phyloP scores from a whole-genome alignment of 2,113 vertebrate species.

The Macheiramphus alcinus region DNA sequence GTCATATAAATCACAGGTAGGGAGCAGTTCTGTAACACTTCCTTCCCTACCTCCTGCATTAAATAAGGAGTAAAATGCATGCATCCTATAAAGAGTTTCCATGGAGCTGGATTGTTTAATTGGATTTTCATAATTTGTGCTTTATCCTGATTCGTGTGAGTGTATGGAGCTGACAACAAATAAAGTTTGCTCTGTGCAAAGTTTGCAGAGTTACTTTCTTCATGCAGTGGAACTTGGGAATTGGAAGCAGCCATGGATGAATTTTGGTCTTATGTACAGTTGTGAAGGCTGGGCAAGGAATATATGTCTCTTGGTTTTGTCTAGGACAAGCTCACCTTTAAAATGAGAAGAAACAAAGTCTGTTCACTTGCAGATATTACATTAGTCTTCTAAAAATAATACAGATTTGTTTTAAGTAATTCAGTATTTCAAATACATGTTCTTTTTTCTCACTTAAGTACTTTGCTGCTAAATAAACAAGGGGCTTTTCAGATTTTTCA shows the following conservation, averaged over 20 bases:
- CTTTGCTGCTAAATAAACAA: neutral
- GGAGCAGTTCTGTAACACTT: neutral
- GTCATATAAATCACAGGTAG: neutral
- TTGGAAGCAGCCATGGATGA: neutral
- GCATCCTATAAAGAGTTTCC: neutral
- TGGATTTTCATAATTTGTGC: neutral
- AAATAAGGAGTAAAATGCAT: neutral
- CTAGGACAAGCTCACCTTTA: neutral
- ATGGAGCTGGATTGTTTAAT: neutral
- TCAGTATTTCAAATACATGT: neutral
- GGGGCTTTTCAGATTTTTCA: neutral
- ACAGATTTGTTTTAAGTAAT: neutral
- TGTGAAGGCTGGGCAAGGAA: neutral
- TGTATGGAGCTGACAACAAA: neutral
- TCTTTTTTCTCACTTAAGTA: neutral
- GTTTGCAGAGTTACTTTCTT: neutral
- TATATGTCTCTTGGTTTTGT: neutral
- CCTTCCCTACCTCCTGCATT: neutral
- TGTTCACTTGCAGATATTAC: neutral
- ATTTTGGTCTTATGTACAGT: neutral
- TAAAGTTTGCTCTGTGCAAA: neutral
- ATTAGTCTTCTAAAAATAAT: neutral
- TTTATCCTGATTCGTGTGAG: neutral
- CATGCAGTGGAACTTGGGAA: neutral
- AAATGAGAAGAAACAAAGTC: neutral